Evolutionary conservation across 2,113 vertebrate species (phyloP).

Genomic region (Panurus biarmicus): DNA sequence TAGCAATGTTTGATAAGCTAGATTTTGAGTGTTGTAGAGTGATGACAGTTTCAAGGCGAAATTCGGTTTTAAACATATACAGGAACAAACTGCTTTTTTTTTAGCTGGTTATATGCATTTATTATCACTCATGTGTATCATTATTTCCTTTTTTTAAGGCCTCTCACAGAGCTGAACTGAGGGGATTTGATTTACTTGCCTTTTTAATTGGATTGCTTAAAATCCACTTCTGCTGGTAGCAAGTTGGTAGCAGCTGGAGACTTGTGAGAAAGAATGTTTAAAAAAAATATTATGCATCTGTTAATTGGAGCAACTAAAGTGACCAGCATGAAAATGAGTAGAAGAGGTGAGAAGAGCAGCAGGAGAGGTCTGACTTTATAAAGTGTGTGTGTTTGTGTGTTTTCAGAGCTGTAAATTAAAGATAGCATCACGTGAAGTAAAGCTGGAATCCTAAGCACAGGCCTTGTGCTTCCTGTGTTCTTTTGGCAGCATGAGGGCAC

Average conservation of each 20-base stretch:
- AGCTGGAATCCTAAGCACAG: background rate
- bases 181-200: background rate
- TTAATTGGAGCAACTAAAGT: background rate
- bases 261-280: background rate
- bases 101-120: background rate
- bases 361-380: background rate
- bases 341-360: background rate
- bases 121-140: background rate
- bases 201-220: background rate
- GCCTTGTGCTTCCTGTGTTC: background rate
- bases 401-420: conserved; percentile 37
- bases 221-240: background rate
- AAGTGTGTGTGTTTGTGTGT: background rate
- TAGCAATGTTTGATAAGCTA: background rate
- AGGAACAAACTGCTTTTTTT: background rate
- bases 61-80: background rate
- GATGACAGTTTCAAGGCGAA: background rate
- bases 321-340: background rate
- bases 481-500: background rate
- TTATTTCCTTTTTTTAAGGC: background rate
- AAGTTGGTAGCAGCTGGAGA: conserved; percentile 4
- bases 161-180: background rate
- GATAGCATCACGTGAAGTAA: background rate
- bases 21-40: background rate
- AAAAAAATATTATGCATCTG: background rate